Percentiles rank a stretch among this genome's conserved stretches.
Evolutionary conservation across 2,797 vertebrate genomes (phyloP).

Genomic region (Arremon aurantiirostris): DNA sequence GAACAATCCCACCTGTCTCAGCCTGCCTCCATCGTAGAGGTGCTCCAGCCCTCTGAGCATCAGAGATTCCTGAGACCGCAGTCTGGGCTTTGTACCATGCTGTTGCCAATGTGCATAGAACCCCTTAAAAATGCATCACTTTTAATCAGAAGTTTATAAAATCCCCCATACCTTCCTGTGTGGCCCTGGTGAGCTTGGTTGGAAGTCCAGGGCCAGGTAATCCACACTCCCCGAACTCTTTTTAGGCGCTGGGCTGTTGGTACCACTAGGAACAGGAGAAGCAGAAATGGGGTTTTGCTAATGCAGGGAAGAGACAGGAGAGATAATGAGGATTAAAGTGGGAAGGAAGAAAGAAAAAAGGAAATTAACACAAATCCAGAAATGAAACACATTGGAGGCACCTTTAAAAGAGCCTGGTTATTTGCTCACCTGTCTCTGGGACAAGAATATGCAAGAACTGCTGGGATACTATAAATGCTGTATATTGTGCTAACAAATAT

Average conservation of each 20-base stretch:
- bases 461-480: background rate
- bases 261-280: conserved; percentile 92
- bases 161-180: conserved; percentile 88
- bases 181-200: conserved; percentile 91
- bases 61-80: background rate
- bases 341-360: background rate
- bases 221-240: conserved; percentile 92
- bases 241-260: conserved; percentile 93
- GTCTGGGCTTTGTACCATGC: background rate
- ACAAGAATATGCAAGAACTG: background rate
- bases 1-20: background rate
- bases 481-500: background rate
- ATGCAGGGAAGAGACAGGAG: conserved; percentile 32
- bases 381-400: background rate
- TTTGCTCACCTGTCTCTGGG: background rate
- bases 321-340: conserved; percentile 17
- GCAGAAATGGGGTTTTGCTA: conserved; percentile 98
- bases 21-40: rapidly evolving
- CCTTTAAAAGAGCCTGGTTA: background rate
- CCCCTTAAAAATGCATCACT: background rate
- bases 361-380: background rate
- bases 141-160: background rate
- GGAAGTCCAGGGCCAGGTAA: conserved; percentile 96
- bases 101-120: background rate
- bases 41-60: background rate